Evolutionary conservation across 2,113 vertebrate genomes (phyloP), one percentile per base, ranked within the genome.

Genomic region (Circaetus gallicus): DNA sequence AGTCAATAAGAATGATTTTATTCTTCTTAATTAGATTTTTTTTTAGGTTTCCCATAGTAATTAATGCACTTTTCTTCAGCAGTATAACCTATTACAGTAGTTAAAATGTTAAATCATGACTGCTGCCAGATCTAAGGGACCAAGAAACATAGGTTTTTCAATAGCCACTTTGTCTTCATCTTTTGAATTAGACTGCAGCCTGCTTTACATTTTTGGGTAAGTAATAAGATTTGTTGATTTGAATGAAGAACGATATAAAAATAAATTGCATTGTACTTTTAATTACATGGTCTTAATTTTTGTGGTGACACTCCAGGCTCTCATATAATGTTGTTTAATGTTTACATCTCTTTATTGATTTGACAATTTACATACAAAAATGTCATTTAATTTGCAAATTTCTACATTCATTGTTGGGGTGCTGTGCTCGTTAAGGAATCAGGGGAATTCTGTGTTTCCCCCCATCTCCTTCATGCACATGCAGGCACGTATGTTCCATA

Each of bases 191-290:
- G 85, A 90, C 40, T 82, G 72, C 76, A 95, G 91, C 58, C 87
- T 93, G 85, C 87, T 96, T 95, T 97, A 95, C 94, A 92, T 95
- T 97, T 97, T 97, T 93, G 91, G 76, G 53, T 61, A 94, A 95
- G 96, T 94, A 97, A 92, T 90, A 94, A 93, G 89, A 95, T 95
- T 90, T 96, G 95, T 67, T 97, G 79, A 86, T 97, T 81, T 91
- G 72, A 91, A 93, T 74, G 76, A 96, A 95, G 96, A 97, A 95
- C 0, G 0, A 93, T 95, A 94, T 90, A 95, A 97, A 97, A 97
- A 95, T 84, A 96, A 97, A 97, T 95, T 94, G 91, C 89, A 95
- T 90, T 95, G 79, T 93, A 96, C 96, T 97, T 94, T 96, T 97
- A 97, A 97, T 97, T 97, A 97, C 94, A 86, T 8, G 81, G 69